Conservation (phyloP, 1,140 invertebrate species). For the Conus ventricosus region DNA sequence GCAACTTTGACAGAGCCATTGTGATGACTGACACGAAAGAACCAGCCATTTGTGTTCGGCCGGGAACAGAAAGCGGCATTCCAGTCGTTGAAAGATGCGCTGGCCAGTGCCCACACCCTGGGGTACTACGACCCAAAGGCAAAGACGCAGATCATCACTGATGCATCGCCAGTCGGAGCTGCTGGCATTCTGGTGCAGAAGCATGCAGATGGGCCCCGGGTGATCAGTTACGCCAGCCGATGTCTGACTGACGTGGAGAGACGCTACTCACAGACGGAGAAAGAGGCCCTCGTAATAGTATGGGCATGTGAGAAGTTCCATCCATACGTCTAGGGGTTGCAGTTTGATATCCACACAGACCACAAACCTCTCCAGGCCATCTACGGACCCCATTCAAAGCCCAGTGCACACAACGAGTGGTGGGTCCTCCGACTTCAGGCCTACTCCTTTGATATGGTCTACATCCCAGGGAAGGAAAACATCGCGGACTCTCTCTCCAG, state of each 20-base stretch:
- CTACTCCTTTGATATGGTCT: constrained; percentile 43
- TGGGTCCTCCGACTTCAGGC: constrained; percentile 33
- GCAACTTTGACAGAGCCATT: constrained; percentile 47
- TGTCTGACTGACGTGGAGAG: neutral
- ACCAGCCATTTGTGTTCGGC: constrained; percentile 24
- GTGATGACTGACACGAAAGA: constrained; percentile 42
- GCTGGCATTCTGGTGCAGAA: constrained; percentile 28
- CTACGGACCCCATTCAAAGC: neutral
- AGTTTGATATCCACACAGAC: neutral
- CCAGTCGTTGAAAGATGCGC: neutral
- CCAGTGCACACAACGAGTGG: neutral
- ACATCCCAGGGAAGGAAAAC: constrained; percentile 75
- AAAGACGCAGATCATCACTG: constrained; percentile 32
- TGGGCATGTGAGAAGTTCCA: neutral
- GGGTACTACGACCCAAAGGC: constrained; percentile 20
- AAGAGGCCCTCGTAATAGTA: neutral
- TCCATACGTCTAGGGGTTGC: neutral
- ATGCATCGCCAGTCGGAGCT: constrained; percentile 43
- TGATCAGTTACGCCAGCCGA: neutral
- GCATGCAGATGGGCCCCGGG: neutral
- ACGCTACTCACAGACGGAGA: neutral
- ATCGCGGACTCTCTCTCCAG: constrained; percentile 45
- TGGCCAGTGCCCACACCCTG: constrained; percentile 18
- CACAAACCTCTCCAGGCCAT: neutral
- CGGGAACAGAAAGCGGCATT: constrained; percentile 2